Base-by-base conservation (phyloP, 1,140 invertebrate species). In the Helicoverpa armigera region DNA sequence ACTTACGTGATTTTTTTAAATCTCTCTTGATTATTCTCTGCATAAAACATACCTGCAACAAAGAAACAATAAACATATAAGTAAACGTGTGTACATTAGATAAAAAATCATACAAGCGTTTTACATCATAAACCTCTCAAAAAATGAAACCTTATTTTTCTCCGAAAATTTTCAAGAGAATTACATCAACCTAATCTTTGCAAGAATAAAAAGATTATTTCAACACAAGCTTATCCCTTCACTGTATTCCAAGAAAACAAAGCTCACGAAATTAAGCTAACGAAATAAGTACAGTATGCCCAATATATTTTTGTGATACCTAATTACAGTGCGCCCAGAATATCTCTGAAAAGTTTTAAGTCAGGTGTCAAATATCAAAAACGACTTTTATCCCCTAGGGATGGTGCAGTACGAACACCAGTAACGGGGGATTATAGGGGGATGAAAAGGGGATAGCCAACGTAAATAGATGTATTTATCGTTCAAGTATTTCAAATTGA, bases 361-460 rank as follows among this genome's bases (percentile, higher is more conserved):
- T 77, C 75, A 77, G 75, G 75, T 77, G 75, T 61, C 35, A 75
- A 77, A 77, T 65, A 77, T 77, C 75, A 77, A 43, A 65, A 35
- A 65, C 61, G 43, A 35, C 43, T 50, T 23, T 53, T 14, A 50
- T 79, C 65, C 77, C 53, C 16, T 3, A 9, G 77, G 65, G 77
- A 69, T 79, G 35, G 43, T 16, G 60, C 29, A 60, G 60, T 79
- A 31, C n/a, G 13, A 48, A 54, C 63, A 69, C 51, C 35, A 58
- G 29, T 63, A n/a, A 51, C 29, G 12, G 16, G 56, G 43, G 73
- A 76, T 61, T 31, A 63, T 51, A 5, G 9, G 54, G 70, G 70
- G 48, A 13, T 13, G 54, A 9, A 74, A 74, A 60, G 54, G 72
- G 72, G 70, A 53, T 29, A 63, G n/a, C 16, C 18, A n/a, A 73